Base-by-base conservation (phyloP, 2,113 vertebrate species). In the Mustelus asterias region DNA sequence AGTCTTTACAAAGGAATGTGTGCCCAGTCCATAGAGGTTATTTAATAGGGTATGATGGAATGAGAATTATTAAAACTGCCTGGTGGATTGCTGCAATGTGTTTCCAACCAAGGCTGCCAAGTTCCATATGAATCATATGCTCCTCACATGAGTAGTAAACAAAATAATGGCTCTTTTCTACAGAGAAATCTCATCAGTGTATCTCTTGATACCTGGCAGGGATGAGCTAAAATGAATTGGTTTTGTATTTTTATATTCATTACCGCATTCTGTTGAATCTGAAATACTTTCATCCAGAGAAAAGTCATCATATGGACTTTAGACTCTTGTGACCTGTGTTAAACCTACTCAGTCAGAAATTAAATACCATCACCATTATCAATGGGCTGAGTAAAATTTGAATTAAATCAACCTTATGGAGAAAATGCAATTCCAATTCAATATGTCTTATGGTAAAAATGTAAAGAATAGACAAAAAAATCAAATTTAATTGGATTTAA, bases 131-230 rank as follows among this genome's bases (percentile, higher is more conserved):
- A 94, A 94, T 94, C 93, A 94, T 29, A 70, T 6, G 22, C 93
- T 44, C 37, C 26, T 33, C 60, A 83, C 20, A 37, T 93, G 65
- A 70, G 63, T 10, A 70, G 65, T 94, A 70, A 94, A 70, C 41
- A 70, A 37, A 94, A 94, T 44, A 65, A 65, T 65, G 89, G 89
- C n/a, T 65, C 89, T 92, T 92, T 92, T 92, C 89, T 92, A 92
- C 6, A 33, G 70, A 94, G 65, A 4, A 18, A 94, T 70, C 65
- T 48, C n/a, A 94, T 70, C 24, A 70, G 24, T 6, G 22, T 70
- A 70, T 24, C 67, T 41, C 67, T 70, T 48, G 37, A 29, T 44
- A 37, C 48, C 65, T 70, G 67, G 33, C 37, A 94, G 16, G 67
- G 37, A 44, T 1, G 26, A 13, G 44, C 29, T 70, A 72, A 94